Base-by-base conservation (phyloP, 2,797 vertebrate genomes). In the Megaceryle alcyon region DNA sequence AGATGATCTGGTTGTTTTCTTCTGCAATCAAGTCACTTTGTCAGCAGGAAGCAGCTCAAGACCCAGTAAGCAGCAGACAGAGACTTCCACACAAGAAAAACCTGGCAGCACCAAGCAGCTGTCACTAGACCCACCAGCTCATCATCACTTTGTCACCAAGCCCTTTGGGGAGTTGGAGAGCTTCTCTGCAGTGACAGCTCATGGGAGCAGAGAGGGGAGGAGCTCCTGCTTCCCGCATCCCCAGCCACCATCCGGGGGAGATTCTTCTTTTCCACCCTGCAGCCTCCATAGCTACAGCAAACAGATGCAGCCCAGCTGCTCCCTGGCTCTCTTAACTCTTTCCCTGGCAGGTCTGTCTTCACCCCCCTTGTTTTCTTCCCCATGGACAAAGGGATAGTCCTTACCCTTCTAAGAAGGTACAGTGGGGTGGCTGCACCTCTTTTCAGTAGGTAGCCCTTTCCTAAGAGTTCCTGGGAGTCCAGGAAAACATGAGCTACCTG, bases 261-360 rank as follows among this genome's bases (percentile, higher is more conserved):
- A 83, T 87, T 90, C 64, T 77, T 94, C 75, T 76, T 65, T 76
- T 73, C 80, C 69, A 49, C 49, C 49, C 69, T n/a, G 69, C 78
- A 88, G 60, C 76, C 76, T 65, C 49, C 78, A 28, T 57, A 90
- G 88, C 66, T 96, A 91, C 49, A 3, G 89, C 77, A 96, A 96
- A 94, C 75, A 94, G 73, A 68, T 29, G 15, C 41, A 90, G 53
- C 46, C 65, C 15, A 5, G 37, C 56, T 83, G 56, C 71, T 87
- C 43, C 53, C 37, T 44, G 43, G 12, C 22, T 68, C 63, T 79
- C 70, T 93, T 90, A 87, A 82, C 84, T 84, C 83, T 92, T 97
- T 82, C 77, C 49, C 49, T 59, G 59, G 20, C 72, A 41, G 7
- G 4, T 73, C 26, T 81, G 20, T 19, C 25, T 87, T 37, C 37